A percentile compares a stretch with the other conserved stretches of the same genome.
phyloP scores from a whole-genome alignment of 2,888 invertebrate genomes.

The Scrobipalpa costella region DNA sequence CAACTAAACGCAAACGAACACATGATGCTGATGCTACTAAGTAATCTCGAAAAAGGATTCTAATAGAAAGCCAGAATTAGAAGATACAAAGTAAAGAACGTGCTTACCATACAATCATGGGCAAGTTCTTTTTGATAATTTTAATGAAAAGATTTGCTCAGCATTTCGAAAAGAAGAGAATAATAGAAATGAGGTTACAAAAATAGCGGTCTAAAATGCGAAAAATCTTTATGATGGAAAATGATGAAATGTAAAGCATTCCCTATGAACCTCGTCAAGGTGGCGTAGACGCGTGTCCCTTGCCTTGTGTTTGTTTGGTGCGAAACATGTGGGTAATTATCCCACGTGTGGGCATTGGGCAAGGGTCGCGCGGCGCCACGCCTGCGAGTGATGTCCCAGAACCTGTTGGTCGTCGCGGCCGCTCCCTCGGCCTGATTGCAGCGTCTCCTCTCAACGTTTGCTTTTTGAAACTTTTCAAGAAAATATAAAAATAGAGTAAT shows the following conservation, averaged over 20 bases:
- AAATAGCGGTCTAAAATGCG: constrained; percentile 53
- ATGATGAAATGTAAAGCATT: constrained; percentile 63
- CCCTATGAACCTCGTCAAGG: constrained; percentile 50
- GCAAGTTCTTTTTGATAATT: constrained; percentile 44
- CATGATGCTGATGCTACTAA: constrained; percentile 64
- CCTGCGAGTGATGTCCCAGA: constrained; percentile 69
- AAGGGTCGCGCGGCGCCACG: constrained; percentile 48
- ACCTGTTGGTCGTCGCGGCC: constrained; percentile 75
- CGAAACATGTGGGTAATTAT: neutral
- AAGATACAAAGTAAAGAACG: constrained; percentile 52
- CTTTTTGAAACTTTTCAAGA: constrained; percentile 73
- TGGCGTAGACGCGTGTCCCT: constrained; percentile 57
- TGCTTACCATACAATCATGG: constrained; percentile 63
- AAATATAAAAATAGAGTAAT: constrained; percentile 65
- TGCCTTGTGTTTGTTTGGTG: constrained; percentile 34
- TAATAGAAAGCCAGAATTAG: constrained; percentile 61
- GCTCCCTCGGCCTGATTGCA: constrained; percentile 81
- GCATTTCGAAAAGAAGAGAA: constrained; percentile 52
- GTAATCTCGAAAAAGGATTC: constrained; percentile 50
- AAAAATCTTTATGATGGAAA: constrained; percentile 46
- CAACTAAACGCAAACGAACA: constrained; percentile 62
- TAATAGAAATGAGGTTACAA: constrained; percentile 38
- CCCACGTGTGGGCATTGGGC: constrained; percentile 25
- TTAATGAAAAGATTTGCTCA: constrained; percentile 36
- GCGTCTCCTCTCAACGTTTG: constrained; percentile 79